A percentile compares a stretch with the other conserved stretches of the same genome.
Evolutionary conservation across 2,113 vertebrate species (phyloP).

Genomic region (Arothron firmamentum): DNA sequence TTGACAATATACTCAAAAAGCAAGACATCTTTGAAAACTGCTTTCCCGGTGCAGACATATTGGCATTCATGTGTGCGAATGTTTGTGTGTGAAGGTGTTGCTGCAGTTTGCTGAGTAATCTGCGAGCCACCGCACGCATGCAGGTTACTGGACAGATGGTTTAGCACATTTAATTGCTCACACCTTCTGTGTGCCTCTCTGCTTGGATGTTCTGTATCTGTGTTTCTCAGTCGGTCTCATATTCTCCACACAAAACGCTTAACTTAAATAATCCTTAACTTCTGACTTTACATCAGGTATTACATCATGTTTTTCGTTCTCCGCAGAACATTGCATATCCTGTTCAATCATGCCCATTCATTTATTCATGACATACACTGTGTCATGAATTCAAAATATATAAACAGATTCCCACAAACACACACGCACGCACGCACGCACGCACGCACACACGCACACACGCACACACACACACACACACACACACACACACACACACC

Average conservation of each 20-base stretch:
- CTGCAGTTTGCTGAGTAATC: constrained; percentile 85
- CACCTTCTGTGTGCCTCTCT: constrained; percentile 84
- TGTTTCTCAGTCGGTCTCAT: constrained; percentile 26
- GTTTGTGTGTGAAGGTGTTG: constrained; percentile 50
- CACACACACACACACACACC: no score
- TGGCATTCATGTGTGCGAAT: constrained; percentile 28
- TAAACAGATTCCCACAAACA: neutral
- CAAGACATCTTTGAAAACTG: neutral
- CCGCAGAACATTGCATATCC: neutral
- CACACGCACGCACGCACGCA: neutral
- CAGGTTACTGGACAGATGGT: constrained; percentile 93
- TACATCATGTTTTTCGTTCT: neutral
- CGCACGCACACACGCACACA: neutral
- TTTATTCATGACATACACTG: neutral
- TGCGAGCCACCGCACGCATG: constrained; percentile 81
- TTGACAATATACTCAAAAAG: neutral
- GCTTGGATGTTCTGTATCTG: constrained; percentile 47
- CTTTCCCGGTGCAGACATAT: neutral
- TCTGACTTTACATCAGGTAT: neutral
- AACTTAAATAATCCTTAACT: constrained; percentile 5
- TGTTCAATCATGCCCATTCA: neutral
- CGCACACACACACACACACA: neutral
- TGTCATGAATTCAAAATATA: neutral
- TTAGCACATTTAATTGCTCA: constrained; percentile 88
- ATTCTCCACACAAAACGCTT: constrained; percentile 6